phyloP scores from a whole-genome alignment of 1,140 invertebrate genomes.

The Drosophila kanapiae region DNA sequence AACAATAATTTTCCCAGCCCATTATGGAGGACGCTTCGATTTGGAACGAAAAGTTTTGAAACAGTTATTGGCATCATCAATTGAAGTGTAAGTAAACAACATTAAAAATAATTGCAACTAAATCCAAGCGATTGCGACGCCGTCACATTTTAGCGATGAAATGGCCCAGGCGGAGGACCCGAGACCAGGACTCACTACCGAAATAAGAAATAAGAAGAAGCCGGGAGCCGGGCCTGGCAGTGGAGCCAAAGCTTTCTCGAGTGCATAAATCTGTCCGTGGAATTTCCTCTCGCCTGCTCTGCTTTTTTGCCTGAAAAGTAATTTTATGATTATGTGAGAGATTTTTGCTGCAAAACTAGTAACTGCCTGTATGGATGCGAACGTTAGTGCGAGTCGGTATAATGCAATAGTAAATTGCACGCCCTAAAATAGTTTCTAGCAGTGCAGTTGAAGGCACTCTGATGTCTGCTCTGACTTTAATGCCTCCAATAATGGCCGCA shows the following conservation, averaged over 20 bases:
- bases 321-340: conserved; percentile 85
- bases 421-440: conserved; percentile 55
- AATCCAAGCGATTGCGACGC: conserved; percentile 80
- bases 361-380: conserved; percentile 28
- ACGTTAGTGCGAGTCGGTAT: conserved; percentile 53
- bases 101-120: conserved; percentile 84
- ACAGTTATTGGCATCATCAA: conserved; percentile 84
- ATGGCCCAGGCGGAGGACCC: conserved; percentile 51
- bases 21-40: conserved; percentile 55
- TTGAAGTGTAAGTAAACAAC: conserved; percentile 83
- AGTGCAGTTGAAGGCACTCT: conserved; percentile 68
- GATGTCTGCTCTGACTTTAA: conserved; percentile 69
- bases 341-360: conserved; percentile 74
- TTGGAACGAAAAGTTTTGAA: conserved; percentile 70
- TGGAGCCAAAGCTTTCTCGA: conserved; percentile 75
- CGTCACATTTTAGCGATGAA: conserved; percentile 75
- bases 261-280: conserved; percentile 78
- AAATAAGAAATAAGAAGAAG: conserved; percentile 20
- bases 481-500: conserved; percentile 60
- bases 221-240: conserved; percentile 34
- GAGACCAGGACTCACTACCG: conserved; percentile 4
- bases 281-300: conserved; percentile 65
- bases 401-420: conserved; percentile 69
- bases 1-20: conserved; percentile 30
- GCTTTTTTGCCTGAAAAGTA: conserved; percentile 56